Conservation (phyloP, 2,888 invertebrate genomes). For the Leptinotarsa rubiginosa region DNA sequence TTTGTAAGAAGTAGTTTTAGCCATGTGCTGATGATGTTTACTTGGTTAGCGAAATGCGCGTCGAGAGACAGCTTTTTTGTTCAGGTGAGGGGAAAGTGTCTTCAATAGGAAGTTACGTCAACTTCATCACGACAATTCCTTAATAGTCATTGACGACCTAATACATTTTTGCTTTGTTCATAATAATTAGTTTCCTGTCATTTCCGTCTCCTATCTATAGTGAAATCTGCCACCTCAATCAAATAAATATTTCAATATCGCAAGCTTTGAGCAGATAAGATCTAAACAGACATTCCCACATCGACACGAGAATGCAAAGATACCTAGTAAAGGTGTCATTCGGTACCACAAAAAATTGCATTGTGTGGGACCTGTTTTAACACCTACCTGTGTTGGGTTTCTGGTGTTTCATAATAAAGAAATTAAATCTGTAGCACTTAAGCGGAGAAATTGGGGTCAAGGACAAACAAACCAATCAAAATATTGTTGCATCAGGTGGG, state of each 20-base stretch:
- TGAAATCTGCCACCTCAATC: background rate
- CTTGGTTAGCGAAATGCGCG: too few relatives aligned
- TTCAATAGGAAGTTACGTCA: too few relatives aligned
- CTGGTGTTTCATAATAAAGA: constrained; percentile 8
- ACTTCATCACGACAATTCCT: too few relatives aligned
- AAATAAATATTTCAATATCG: background rate
- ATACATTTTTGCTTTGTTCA: too few relatives aligned
- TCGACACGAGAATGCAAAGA: background rate
- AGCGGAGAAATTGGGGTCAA: constrained; percentile 15
- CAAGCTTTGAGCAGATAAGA: background rate
- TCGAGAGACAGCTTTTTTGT: too few relatives aligned
- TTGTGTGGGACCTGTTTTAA: background rate
- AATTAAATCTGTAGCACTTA: constrained; percentile 1
- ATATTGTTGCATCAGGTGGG: constrained; percentile 5
- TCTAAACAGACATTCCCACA: background rate
- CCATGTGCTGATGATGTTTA: too few relatives aligned
- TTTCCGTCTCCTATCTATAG: too few relatives aligned
- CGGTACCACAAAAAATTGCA: background rate
- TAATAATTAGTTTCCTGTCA: too few relatives aligned
- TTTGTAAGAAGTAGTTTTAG: too few relatives aligned
- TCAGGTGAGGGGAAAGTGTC: too few relatives aligned
- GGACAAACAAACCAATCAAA: constrained; percentile 17
- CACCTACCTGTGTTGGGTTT: constrained; percentile 11
- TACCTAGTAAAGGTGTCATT: background rate
- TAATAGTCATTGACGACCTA: too few relatives aligned